Evolutionary conservation across 2,888 invertebrate genomes (phyloP).

Genomic region (Acleris cristana): DNA sequence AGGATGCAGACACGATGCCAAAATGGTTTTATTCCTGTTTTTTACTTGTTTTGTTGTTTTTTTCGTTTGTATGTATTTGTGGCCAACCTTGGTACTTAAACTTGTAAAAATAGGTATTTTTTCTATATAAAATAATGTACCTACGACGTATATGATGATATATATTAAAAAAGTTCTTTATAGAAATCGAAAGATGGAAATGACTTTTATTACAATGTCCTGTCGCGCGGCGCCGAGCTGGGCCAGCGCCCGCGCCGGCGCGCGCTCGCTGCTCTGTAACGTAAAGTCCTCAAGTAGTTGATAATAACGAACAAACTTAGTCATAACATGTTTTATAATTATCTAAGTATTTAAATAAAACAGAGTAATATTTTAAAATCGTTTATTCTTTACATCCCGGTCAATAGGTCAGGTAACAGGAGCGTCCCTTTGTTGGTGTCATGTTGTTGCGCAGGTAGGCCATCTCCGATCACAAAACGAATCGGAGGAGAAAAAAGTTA

Average conservation of each 20-base stretch:
- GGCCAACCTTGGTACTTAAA: slow-evolving; percentile 83
- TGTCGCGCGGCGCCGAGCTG: slow-evolving; percentile 39
- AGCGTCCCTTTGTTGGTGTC: slow-evolving; percentile 42
- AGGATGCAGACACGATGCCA: slow-evolving; percentile 81
- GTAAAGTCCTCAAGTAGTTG: slow-evolving; percentile 54
- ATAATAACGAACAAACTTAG: slow-evolving; percentile 68
- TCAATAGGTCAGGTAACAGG: slow-evolving; percentile 56
- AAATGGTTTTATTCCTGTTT: slow-evolving; percentile 83
- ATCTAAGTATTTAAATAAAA: slow-evolving; percentile 78
- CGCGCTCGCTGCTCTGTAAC: slow-evolving; percentile 38
- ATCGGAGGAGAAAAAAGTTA: slow-evolving; percentile 44
- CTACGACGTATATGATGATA: slow-evolving; percentile 79
- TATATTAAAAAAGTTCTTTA: slow-evolving; percentile 81
- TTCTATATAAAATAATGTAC: slow-evolving; percentile 83
- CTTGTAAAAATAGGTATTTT: slow-evolving; percentile 83
- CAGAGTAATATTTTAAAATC: slow-evolving; percentile 76
- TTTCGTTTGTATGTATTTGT: slow-evolving; percentile 82
- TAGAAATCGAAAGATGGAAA: slow-evolving; percentile 77
- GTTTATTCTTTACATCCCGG: slow-evolving; percentile 73
- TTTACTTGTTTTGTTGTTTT: slow-evolving; percentile 82
- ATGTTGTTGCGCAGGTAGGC: slow-evolving; percentile 45
- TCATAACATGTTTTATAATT: slow-evolving; percentile 77
- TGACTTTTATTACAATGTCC: slow-evolving; percentile 75
- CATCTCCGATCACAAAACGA: slow-evolving; percentile 41
- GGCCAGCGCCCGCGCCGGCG: slow-evolving; percentile 41